Evolutionary conservation across 2,797 vertebrate species (phyloP).

Genomic region (Galago senegalensis): DNA sequence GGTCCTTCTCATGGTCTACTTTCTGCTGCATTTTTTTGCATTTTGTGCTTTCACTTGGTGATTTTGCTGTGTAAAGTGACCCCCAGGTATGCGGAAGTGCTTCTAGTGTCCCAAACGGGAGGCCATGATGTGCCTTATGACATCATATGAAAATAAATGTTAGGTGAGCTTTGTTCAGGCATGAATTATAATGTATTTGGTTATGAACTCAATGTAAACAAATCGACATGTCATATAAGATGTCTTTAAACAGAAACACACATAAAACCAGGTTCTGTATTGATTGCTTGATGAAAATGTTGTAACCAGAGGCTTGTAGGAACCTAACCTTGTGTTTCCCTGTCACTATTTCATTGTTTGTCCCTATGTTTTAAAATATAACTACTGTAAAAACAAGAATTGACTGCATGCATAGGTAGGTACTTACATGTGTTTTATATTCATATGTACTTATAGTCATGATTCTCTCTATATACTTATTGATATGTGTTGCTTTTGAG

Average conservation of each 20-base stretch:
- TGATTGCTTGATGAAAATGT: not conserved
- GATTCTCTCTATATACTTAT: not conserved
- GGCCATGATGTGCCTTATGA: not conserved
- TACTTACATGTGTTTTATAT: not conserved
- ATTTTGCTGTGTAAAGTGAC: not conserved
- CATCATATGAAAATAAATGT: not conserved
- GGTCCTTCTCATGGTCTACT: not conserved
- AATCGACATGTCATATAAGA: not conserved
- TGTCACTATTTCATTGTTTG: not conserved
- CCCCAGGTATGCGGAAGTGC: not conserved
- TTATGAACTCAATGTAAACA: not conserved
- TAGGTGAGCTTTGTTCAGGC: not conserved
- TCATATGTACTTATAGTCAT: not conserved
- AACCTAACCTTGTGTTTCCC: not conserved
- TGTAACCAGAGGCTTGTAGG: not conserved
- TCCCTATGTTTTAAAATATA: not conserved
- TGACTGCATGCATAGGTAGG: too few species aligned
- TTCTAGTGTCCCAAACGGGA: not conserved
- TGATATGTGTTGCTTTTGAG: not conserved
- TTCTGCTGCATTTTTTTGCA: not conserved
- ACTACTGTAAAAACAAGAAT: not conserved
- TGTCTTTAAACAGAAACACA: not conserved
- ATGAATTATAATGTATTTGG: not conserved
- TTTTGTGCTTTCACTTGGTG: constrained; percentile 4
- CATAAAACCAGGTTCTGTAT: not conserved